phyloP scores from a whole-genome alignment of 2,113 vertebrate genomes.

The Cynopterus brachyotis region DNA sequence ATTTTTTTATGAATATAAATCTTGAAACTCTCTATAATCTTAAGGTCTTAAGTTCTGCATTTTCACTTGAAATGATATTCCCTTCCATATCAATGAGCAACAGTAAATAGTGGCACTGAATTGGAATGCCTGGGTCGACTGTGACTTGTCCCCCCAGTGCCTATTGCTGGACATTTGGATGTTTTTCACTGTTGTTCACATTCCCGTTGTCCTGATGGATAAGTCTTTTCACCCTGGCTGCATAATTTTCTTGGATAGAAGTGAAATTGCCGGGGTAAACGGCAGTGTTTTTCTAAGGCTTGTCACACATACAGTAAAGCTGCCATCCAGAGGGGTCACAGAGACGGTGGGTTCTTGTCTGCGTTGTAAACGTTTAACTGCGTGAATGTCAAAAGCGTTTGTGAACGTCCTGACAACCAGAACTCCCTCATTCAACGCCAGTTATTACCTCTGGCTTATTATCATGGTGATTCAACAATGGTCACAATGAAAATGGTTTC shows the following conservation, averaged over 20 bases:
- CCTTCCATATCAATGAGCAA: not conserved
- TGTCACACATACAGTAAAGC: not conserved
- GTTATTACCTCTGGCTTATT: not conserved
- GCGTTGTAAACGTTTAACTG: not conserved
- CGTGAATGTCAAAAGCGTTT: not conserved
- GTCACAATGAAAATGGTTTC: not conserved
- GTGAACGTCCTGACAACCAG: not conserved
- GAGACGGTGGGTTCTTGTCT: not conserved
- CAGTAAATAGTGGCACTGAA: not conserved
- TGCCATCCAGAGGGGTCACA: not conserved
- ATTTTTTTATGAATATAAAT: not conserved
- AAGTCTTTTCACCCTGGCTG: not conserved
- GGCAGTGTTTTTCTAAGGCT: not conserved
- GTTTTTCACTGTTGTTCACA: not conserved
- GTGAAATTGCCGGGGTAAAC: not conserved
- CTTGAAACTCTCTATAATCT: not conserved
- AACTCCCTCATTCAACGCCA: not conserved
- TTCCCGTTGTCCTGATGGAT: not conserved
- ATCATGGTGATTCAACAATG: not conserved
- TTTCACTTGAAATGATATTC: conserved; percentile 9
- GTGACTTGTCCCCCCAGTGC: not conserved
- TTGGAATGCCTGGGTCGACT: not conserved
- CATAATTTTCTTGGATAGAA: not conserved
- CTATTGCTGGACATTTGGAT: not conserved
- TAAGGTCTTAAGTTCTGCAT: not conserved